Percentiles rank a stretch among this genome's conserved stretches.
These are phyloP conservation scores for Leucoraja ocellata DNA, from an alignment of 2,797 vertebrate species.

Conservation along the genomic window DNA sequence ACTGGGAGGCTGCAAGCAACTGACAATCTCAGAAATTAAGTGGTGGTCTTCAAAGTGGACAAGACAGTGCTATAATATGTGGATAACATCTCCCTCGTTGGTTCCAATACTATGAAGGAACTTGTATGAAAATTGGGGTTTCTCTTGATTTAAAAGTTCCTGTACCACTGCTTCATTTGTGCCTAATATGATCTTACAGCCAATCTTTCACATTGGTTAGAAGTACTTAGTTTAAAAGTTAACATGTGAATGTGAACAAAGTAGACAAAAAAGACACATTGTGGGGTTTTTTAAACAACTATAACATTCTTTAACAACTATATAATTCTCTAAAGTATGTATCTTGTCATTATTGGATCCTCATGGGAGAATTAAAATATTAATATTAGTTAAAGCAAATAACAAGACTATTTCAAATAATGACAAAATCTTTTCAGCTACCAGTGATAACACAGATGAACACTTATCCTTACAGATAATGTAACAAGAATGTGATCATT, in stretches of 20 bases:
- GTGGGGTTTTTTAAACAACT: neutral
- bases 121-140: too few relatives aligned
- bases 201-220: too few relatives aligned
- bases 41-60: too few relatives aligned
- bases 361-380: neutral
- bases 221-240: neutral
- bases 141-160: too few relatives aligned
- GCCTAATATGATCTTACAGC: too few relatives aligned
- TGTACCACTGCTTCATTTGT: too few relatives aligned
- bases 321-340: neutral
- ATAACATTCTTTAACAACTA: neutral
- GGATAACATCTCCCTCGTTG: too few relatives aligned
- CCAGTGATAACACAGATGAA: neutral
- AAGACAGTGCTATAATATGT: too few relatives aligned
- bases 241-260: neutral
- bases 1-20: too few relatives aligned
- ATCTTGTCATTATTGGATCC: neutral
- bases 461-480: neutral
- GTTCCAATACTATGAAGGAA: too few relatives aligned
- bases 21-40: too few relatives aligned
- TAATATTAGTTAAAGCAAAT: neutral
- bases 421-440: neutral
- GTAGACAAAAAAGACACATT: neutral
- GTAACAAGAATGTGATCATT: neutral
- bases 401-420: neutral